phyloP scores from a whole-genome alignment of 2,888 invertebrate species.

The Tetranychus piercei region DNA sequence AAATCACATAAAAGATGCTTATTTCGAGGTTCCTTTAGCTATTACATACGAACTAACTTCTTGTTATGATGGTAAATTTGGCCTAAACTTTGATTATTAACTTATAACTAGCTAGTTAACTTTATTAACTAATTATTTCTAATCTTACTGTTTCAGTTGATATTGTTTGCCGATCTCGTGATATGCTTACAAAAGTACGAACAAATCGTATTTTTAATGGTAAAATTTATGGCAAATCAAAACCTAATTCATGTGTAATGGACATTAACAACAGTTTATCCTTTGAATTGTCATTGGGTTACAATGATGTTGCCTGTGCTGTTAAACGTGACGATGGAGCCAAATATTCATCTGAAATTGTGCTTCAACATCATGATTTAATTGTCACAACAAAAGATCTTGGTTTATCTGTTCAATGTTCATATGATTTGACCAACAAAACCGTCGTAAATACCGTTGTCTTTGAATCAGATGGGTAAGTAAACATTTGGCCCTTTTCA shows the following conservation, averaged over 20 bases:
- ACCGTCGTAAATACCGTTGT: conserved; percentile 53
- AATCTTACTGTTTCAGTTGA: conserved; percentile 38
- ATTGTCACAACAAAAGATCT: conserved; percentile 84
- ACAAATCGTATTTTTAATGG: conserved; percentile 81
- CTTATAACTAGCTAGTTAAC: background rate
- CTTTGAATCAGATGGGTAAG: conserved; percentile 15
- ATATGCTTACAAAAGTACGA: conserved; percentile 78
- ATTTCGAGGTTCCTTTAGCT: conserved; percentile 54
- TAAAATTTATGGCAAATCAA: conserved; percentile 82
- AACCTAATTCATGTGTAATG: conserved; percentile 74
- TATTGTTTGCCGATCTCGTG: conserved; percentile 67
- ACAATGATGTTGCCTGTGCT: conserved; percentile 77
- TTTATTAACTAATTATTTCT: background rate
- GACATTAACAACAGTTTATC: conserved; percentile 70
- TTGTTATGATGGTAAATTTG: conserved; percentile 60
- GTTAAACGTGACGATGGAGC: conserved; percentile 65
- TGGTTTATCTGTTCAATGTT: conserved; percentile 76
- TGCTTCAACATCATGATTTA: conserved; percentile 76
- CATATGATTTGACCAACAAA: conserved; percentile 80
- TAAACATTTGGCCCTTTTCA: background rate
- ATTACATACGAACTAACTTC: conserved; percentile 77
- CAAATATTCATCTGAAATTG: conserved; percentile 72
- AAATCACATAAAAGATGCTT: conserved; percentile 40
- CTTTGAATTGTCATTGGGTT: conserved; percentile 76
- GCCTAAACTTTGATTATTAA: background rate